A percentile compares a stretch with the other conserved stretches of the same genome.
Conservation (phyloP, 2,113 vertebrate species). For the Eolophus roseicapilla region DNA sequence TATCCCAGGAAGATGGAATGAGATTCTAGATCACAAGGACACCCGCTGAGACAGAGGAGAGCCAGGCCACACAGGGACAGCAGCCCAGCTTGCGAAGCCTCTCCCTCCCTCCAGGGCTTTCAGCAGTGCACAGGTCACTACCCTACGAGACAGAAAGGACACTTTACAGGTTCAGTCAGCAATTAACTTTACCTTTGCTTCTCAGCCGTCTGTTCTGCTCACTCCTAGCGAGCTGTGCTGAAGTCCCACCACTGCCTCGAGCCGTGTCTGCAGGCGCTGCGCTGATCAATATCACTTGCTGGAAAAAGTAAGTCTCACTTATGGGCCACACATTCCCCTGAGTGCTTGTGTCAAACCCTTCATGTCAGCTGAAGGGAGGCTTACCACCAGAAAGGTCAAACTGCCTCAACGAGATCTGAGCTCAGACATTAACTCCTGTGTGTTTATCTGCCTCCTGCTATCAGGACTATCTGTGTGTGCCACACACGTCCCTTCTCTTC, state of each 20-base stretch:
- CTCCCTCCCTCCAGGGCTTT: neutral
- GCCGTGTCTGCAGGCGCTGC: neutral
- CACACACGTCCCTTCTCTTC: neutral
- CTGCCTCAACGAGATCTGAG: slow-evolving; percentile 13
- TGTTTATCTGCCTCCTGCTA: slow-evolving; percentile 1
- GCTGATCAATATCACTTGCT: slow-evolving; percentile 47
- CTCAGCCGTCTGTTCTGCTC: neutral
- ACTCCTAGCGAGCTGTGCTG: neutral
- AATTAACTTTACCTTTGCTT: neutral
- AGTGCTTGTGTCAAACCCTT: slow-evolving; percentile 53
- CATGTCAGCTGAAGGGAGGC: slow-evolving; percentile 40
- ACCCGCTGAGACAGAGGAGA: fast-evolving
- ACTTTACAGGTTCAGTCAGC: neutral
- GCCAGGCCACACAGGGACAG: neutral
- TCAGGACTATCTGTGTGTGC: neutral
- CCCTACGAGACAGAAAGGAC: neutral
- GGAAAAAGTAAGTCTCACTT: slow-evolving; percentile 42
- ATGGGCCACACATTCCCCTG: slow-evolving; percentile 31
- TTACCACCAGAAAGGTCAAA: slow-evolving; percentile 47
- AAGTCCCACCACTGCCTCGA: neutral
- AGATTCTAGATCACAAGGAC: neutral
- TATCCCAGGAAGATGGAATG: neutral
- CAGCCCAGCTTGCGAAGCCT: neutral
- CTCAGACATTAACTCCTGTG: neutral
- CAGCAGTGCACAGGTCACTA: neutral